These are phyloP conservation scores for Ursus arctos DNA, from an alignment of 2,113 vertebrate genomes.

Conservation along the genomic window DNA sequence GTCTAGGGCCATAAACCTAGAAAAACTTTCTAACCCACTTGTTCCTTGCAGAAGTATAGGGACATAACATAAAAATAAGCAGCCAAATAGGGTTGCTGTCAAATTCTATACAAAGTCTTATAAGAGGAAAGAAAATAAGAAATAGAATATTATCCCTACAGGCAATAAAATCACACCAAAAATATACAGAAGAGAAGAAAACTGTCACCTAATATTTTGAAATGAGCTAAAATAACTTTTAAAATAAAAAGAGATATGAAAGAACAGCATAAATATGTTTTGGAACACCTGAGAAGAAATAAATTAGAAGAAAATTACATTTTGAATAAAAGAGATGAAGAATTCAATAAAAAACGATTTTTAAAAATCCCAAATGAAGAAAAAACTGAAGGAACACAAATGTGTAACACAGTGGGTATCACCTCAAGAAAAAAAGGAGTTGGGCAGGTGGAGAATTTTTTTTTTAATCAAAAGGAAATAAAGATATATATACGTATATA, in stretches of 20 bases:
- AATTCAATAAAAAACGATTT: neutral
- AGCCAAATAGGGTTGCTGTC: neutral
- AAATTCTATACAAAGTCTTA: neutral
- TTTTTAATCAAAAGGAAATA: neutral
- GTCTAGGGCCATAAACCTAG: neutral
- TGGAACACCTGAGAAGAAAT: neutral
- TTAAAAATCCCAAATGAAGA: neutral
- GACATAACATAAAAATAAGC: neutral
- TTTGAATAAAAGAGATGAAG: neutral
- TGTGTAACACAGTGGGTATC: neutral
- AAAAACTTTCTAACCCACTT: neutral
- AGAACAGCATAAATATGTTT: neutral
- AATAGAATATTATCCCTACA: neutral
- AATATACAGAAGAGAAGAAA: neutral
- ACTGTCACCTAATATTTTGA: neutral
- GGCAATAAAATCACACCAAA: neutral
- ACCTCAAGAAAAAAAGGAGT: neutral
- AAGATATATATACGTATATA: no score
- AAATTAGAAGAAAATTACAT: neutral
- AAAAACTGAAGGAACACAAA: neutral
- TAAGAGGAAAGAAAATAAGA: neutral
- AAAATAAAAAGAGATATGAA: neutral
- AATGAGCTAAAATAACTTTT: neutral
- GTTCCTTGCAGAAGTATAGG: neutral
- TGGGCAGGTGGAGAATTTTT: neutral